phyloP scores from a whole-genome alignment of 2,113 vertebrate genomes.

The Triplophysa rosa region DNA sequence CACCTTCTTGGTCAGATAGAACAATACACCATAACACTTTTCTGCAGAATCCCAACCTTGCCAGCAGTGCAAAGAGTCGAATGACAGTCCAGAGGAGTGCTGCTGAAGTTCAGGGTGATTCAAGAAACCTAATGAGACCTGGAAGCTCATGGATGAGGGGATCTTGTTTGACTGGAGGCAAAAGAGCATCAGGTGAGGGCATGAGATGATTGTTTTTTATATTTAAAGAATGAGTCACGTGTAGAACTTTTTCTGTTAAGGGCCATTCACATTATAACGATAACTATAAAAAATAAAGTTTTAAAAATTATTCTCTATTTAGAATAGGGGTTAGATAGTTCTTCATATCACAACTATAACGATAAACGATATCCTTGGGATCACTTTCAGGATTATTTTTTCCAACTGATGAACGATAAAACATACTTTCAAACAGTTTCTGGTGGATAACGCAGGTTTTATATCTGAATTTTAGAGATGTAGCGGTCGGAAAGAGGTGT shows the following conservation, averaged over 20 bases:
- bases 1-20: slow-evolving; percentile 53
- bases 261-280: neutral
- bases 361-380: too few relatives aligned
- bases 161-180: slow-evolving; percentile 73
- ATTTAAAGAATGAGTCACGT: neutral
- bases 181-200: slow-evolving; percentile 83
- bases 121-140: slow-evolving; percentile 44
- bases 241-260: too few relatives aligned
- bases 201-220: neutral
- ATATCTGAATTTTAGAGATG: too few relatives aligned
- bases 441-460: too few relatives aligned
- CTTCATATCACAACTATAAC: too few relatives aligned
- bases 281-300: neutral
- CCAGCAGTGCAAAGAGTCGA: slow-evolving; percentile 82
- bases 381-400: too few relatives aligned
- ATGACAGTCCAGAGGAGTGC: slow-evolving; percentile 64
- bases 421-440: too few relatives aligned
- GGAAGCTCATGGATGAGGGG: slow-evolving; percentile 78
- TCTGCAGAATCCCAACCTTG: slow-evolving; percentile 86
- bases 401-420: too few relatives aligned
- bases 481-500: too few relatives aligned
- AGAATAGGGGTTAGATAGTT: too few relatives aligned
- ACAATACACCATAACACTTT: slow-evolving; percentile 47
- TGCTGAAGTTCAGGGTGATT: slow-evolving; percentile 50
- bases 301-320: too few relatives aligned